Conservation (phyloP, 2,888 invertebrate species). For the Panopea generosa region DNA sequence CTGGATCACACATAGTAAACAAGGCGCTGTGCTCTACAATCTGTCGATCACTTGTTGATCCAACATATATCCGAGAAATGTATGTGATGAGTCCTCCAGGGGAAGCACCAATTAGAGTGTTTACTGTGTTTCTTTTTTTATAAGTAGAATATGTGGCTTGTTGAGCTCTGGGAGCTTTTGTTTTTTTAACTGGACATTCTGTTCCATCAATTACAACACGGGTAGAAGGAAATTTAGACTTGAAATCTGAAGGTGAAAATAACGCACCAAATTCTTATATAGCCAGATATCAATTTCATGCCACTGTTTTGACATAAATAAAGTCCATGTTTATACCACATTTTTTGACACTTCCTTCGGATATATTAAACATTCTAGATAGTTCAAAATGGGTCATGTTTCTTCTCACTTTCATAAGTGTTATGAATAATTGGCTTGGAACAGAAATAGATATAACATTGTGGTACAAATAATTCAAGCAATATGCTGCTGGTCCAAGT, state of each 20-base stretch:
- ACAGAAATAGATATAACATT: slow-evolving; percentile 20
- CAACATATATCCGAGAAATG: slow-evolving; percentile 51
- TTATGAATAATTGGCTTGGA: slow-evolving; percentile 47
- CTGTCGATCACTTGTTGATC: slow-evolving; percentile 64
- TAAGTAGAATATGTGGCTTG: slow-evolving; percentile 59
- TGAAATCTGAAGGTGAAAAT: slow-evolving; percentile 62
- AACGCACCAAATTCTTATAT: slow-evolving; percentile 53
- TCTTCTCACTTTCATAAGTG: slow-evolving; percentile 42
- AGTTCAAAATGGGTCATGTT: slow-evolving; percentile 52
- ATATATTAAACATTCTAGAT: slow-evolving; percentile 43
- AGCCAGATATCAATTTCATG: slow-evolving; percentile 61
- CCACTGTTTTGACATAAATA: slow-evolving; percentile 63
- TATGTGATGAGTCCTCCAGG: slow-evolving; percentile 55
- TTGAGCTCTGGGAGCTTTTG: slow-evolving; percentile 48
- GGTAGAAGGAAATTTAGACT: slow-evolving; percentile 58
- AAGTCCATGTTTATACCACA: slow-evolving; percentile 57
- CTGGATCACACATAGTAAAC: slow-evolving; percentile 39
- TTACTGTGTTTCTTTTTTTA: slow-evolving; percentile 56
- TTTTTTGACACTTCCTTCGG: slow-evolving; percentile 49
- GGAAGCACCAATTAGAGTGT: slow-evolving; percentile 52
- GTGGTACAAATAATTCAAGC: slow-evolving; percentile 23
- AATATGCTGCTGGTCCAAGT: slow-evolving; percentile 41
- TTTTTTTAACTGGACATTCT: slow-evolving; percentile 59
- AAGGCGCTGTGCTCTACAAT: slow-evolving; percentile 56
- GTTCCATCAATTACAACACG: slow-evolving; percentile 68